Evolutionary conservation across 2,797 vertebrate genomes (phyloP), one percentile per base, ranked within the genome.

Genomic region (Amphiprion clarkii): DNA sequence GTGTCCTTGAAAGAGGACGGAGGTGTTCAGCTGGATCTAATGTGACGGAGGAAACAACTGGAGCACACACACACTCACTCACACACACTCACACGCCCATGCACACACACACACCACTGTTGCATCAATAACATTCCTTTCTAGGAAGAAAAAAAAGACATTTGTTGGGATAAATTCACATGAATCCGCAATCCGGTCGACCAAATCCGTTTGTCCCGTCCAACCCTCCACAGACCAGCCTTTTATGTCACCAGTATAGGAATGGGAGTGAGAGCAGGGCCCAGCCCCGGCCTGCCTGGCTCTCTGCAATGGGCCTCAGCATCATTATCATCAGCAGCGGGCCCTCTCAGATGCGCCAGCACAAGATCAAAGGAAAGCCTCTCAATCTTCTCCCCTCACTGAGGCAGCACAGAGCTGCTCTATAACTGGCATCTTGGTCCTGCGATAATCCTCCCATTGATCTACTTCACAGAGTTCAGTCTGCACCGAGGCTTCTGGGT

Each of bases 21-120:
- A 93, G 92, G 93, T 94, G 93, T 94, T 93, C 93, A 88, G 78
- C 89, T 94, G 92, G 85, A 94, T 92, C 91, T 93, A 92, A 93
- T 93, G 91, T 92, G 92, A 91, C 49, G 79, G 89, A 90, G 84
- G 84, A 88, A 91, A 87, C 90, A 89, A 91, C 87, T 86, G 76
- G 81, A 89, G 82, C 77, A 64, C 85, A 66, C 16, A 64, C 74
- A 76, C 70, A 67, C 46, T 19, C 46, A 3, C 46, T 8, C 6
- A 6, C 19, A 13, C 46, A 8, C 7, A 27, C 27, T 67, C 67
- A 62, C 64, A 71, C n/a, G n/a, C n/a, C n/a, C n/a, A n/a, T n/a
- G n/a, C 62, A 64, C 71, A 66, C 71, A 57, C 66, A 57, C 58
- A 71, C 82, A 53, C 46, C 40, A 76, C 75, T 78, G 68, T 75